A percentile compares a stretch with the other conserved stretches of the same genome.
These are phyloP conservation scores for Cetoscarus ocellatus DNA, from an alignment of 2,797 vertebrate species.

Conservation along the genomic window DNA sequence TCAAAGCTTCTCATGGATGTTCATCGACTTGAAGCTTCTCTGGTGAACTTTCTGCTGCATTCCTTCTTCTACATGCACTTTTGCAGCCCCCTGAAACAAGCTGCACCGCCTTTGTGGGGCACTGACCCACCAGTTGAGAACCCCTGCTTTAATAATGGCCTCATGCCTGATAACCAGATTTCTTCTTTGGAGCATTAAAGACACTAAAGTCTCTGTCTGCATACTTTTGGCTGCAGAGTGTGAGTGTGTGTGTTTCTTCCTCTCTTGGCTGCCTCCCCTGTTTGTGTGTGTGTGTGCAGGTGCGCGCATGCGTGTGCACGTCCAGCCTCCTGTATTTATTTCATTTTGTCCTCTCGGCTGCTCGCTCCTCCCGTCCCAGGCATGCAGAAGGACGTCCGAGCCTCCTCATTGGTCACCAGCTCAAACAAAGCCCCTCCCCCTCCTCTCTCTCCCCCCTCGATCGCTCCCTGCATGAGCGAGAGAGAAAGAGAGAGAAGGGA, in stretches of 20 bases:
- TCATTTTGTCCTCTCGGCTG: constrained; percentile 41
- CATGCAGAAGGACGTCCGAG: constrained; percentile 25
- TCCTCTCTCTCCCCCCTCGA: not conserved
- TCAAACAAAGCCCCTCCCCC: constrained; percentile 32
- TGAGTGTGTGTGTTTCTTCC: not conserved
- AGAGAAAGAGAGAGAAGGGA: constrained; percentile 5
- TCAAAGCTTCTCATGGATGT: too few relatives aligned
- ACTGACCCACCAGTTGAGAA: too few relatives aligned
- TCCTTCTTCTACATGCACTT: too few relatives aligned
- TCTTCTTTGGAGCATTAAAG: too few relatives aligned
- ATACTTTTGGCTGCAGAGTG: constrained; percentile 14
- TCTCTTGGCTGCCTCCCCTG: constrained; percentile 1
- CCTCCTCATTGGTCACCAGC: constrained; percentile 40
- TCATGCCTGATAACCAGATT: too few relatives aligned
- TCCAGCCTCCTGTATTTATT: constrained; percentile 1
- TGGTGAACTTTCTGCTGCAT: too few relatives aligned
- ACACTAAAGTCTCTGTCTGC: constrained; percentile 7
- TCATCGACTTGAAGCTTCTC: too few relatives aligned
- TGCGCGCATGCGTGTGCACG: not conserved
- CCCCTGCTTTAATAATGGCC: too few relatives aligned
- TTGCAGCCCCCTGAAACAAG: too few relatives aligned
- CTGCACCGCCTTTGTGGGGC: too few relatives aligned
- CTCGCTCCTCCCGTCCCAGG: constrained; percentile 43
- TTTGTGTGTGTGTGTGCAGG: constrained; percentile 1
- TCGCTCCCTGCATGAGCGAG: not conserved